Conservation (phyloP, 2,888 invertebrate species). For the Ellobium chinense region DNA sequence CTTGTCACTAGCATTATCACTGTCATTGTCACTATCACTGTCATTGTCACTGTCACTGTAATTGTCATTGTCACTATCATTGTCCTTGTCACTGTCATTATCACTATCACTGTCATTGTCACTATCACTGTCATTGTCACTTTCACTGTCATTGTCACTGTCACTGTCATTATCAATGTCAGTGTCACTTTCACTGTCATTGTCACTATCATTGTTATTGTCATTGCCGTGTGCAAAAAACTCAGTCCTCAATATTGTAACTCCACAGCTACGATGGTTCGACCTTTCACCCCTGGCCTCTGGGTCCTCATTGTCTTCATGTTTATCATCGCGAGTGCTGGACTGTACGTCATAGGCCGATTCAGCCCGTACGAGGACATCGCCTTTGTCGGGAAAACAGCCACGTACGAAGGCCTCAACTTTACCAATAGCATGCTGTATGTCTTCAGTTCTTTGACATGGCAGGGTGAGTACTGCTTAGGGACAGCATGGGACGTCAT, state of each 20-base stretch:
- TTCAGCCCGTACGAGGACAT: constrained; percentile 56
- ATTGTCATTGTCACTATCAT: too few species aligned
- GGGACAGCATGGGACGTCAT: too few species aligned
- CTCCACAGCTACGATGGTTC: constrained; percentile 26
- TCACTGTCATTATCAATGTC: too few species aligned
- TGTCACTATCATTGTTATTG: too few species aligned
- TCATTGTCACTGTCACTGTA: too few species aligned
- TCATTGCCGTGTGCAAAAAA: neutral
- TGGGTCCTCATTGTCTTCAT: constrained; percentile 53
- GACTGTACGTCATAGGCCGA: constrained; percentile 51
- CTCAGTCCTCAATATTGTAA: neutral
- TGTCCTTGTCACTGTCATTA: too few species aligned
- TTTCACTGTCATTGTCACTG: too few species aligned
- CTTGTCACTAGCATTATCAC: too few species aligned
- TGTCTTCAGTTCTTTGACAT: constrained; percentile 52
- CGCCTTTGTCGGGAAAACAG: constrained; percentile 50
- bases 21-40: too few species aligned
- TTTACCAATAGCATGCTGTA: constrained; percentile 56
- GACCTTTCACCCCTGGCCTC: constrained; percentile 45
- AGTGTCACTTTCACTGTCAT: too few species aligned
- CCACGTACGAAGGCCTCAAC: constrained; percentile 53
- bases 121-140: too few species aligned
- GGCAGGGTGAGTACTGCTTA: constrained; percentile 57
- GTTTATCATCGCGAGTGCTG: constrained; percentile 42
- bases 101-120: too few species aligned